A percentile compares a stretch with the other conserved stretches of the same genome.
Conservation (phyloP, 1,140 invertebrate species). For the Myzus persicae region DNA sequence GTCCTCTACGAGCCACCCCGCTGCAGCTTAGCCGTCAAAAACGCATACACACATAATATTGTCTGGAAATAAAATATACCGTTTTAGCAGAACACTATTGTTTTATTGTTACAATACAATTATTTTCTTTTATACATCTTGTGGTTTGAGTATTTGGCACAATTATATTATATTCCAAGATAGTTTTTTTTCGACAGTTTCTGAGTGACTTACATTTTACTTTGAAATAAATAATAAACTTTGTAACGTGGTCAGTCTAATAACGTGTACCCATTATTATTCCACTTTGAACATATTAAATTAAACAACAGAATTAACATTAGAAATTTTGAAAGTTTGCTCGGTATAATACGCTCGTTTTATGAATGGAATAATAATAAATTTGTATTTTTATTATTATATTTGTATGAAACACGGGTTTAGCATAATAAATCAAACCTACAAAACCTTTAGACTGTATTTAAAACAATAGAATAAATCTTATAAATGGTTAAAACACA, state of each 20-base stretch:
- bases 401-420: conserved; percentile 33
- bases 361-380: conserved; percentile 11
- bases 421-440: conserved; percentile 40
- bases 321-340: background rate
- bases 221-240: background rate
- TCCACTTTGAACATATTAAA: background rate
- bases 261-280: background rate
- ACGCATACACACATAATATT: background rate
- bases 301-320: conserved; percentile 14
- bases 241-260: background rate
- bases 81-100: background rate
- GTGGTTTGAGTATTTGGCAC: background rate
- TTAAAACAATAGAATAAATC: conserved; percentile 52
- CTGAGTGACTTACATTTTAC: background rate
- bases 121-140: background rate
- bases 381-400: conserved; percentile 36
- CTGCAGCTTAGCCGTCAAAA: background rate
- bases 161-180: background rate
- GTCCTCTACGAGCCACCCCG: background rate
- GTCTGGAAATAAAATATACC: background rate
- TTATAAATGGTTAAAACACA: conserved; percentile 50
- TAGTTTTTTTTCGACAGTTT: background rate
- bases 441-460: conserved; percentile 43
- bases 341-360: conserved; percentile 3
- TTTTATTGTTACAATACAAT: background rate